Base-by-base conservation (phyloP, 2,888 invertebrate species). In the Acronicta leporina region DNA sequence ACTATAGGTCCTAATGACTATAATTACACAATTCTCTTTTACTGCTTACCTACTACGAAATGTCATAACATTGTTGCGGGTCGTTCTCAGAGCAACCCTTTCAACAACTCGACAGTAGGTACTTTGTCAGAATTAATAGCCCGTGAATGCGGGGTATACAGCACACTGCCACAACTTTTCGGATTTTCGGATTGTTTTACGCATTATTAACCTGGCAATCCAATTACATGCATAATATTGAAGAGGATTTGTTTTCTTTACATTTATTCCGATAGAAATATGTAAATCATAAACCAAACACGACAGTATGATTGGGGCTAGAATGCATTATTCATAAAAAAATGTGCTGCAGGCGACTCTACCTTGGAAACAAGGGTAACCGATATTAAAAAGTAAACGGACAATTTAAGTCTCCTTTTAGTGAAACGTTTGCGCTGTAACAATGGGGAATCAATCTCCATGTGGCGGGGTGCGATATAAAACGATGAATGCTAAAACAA, bases 401-500 rank as follows among this genome's bases (percentile, higher is more conserved):
- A 75, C 70, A 77, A 63, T 71, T 73, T 69, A 79, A 78, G 65
- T 84, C 81, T 80, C 75, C 79, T 89, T 85, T 83, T 83, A 86
- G 81, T 79, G 78, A 80, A 84, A 84, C 84, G 82, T 85, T 86
- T 79, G 70, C 75, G 76, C 63, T 72, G 75, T 83, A 86, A 90
- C 87, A 90, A 91, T 87, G 81, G 88, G 83, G 87, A 87, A 92
- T 91, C 91, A 89, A 91, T 90, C 83, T 87, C 80, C 57, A 73
- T 72, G 76, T 73, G 75, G 71, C 81, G 73, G 85, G 82, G 84
- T 74, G 84, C 77, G 79, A 80, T 82, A 79, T 84, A 85, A 87
- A 88, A 85, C 90, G 88, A 92, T 94, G 92, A 93, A 93, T 93
- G 85, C 87, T 93, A 92, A 94, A 94, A 93, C 93, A 94, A 92